phyloP scores from a whole-genome alignment of 2,888 invertebrate genomes.

The Trisateles emortualis region DNA sequence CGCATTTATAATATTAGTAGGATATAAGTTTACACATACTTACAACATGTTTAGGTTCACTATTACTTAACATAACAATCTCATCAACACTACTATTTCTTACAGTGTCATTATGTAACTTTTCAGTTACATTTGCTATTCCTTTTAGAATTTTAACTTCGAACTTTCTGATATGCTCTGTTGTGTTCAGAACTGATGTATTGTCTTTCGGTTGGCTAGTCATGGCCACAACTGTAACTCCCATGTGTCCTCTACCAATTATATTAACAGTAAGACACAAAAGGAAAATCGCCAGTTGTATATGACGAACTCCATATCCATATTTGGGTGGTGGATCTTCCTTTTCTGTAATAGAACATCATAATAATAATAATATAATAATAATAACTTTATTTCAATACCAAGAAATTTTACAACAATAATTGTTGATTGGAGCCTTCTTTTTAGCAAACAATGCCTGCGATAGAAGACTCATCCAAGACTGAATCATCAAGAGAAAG shows the following conservation, averaged over 20 bases:
- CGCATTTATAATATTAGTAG: too few relatives aligned
- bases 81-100: neutral
- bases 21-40: neutral
- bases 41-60: neutral
- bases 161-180: neutral
- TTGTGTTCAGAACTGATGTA: neutral
- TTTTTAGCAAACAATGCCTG: too few relatives aligned
- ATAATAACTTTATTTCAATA: neutral
- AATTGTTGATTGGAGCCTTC: too few relatives aligned
- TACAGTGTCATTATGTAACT: neutral
- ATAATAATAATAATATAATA: neutral
- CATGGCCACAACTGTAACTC: conserved; percentile 67
- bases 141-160: too few relatives aligned
- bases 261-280: conserved; percentile 46
- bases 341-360: conserved; percentile 37
- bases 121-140: neutral
- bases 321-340: conserved; percentile 31
- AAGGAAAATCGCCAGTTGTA: conserved; percentile 55
- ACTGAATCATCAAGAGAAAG: too few relatives aligned
- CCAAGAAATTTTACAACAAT: neutral
- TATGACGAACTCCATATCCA: conserved; percentile 61
- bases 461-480: too few relatives aligned
- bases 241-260: conserved; percentile 58
- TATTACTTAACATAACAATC: neutral
- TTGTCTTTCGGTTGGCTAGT: conserved; percentile 36